Evolutionary conservation across 2,888 invertebrate genomes (phyloP).

Genomic region (Tiliacea aurago): DNA sequence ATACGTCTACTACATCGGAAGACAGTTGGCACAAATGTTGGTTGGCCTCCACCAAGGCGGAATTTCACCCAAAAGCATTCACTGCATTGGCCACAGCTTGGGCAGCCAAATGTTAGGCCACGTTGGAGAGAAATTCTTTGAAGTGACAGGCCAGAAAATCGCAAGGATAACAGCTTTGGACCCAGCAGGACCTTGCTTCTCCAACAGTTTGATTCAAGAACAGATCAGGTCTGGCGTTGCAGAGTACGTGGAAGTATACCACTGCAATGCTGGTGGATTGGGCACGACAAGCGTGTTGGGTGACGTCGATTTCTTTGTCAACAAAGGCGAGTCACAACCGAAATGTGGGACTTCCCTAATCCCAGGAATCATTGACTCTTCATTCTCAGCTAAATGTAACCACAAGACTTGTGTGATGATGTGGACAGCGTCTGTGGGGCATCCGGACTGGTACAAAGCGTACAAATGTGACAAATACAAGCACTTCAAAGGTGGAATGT

Average conservation of each 20-base stretch:
- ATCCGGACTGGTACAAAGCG: conserved; percentile 78
- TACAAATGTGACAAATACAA: conserved; percentile 82
- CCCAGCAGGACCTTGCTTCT: conserved; percentile 87
- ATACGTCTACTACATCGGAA: conserved; percentile 84
- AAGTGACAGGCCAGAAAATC: conserved; percentile 77
- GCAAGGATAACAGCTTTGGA: conserved; percentile 83
- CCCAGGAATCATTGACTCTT: conserved; percentile 81
- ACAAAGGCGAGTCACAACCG: conserved; percentile 90
- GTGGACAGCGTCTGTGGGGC: conserved; percentile 81
- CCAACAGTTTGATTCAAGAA: conserved; percentile 80
- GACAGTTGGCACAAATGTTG: conserved; percentile 79
- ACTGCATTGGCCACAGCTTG: conserved; percentile 85
- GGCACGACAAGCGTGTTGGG: conserved; percentile 88
- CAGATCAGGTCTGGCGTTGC: conserved; percentile 90
- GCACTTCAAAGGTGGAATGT: conserved; percentile 76
- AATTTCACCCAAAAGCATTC: conserved; percentile 80
- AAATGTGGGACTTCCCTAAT: conserved; percentile 85
- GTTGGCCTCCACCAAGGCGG: conserved; percentile 74
- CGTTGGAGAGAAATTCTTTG: conserved; percentile 77
- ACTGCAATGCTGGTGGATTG: conserved; percentile 90
- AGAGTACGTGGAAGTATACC: conserved; percentile 91
- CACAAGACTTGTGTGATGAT: conserved; percentile 83
- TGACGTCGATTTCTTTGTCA: conserved; percentile 91
- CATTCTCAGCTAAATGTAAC: conserved; percentile 83
- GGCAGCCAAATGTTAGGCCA: conserved; percentile 84